Evolutionary conservation across 2,113 vertebrate genomes (phyloP).

Genomic region (Aphyosemion australe): DNA sequence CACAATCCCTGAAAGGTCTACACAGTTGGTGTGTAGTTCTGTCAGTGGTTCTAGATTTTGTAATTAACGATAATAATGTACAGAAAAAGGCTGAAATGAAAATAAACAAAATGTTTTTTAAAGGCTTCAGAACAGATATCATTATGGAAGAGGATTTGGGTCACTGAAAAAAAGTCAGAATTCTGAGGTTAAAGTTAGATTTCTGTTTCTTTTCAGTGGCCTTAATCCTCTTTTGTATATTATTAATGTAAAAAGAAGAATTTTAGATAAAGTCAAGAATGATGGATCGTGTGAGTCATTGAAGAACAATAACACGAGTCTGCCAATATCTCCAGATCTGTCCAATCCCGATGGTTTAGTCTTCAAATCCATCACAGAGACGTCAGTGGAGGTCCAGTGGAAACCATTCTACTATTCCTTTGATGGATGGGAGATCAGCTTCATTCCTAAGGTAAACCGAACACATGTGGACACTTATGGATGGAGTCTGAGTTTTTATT

Average conservation of each 20-base stretch:
- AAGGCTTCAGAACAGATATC: too few relatives aligned
- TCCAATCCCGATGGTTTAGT: constrained; percentile 89
- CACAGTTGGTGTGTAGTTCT: too few relatives aligned
- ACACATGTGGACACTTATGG: background rate
- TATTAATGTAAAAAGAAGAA: background rate
- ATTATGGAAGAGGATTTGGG: too few relatives aligned
- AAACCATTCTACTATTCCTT: constrained; percentile 92
- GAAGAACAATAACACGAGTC: constrained; percentile 70
- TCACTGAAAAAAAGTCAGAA: too few relatives aligned
- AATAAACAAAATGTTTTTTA: too few relatives aligned
- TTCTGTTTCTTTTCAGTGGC: too few relatives aligned
- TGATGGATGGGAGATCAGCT: constrained; percentile 99
- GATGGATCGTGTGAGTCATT: constrained; percentile 51
- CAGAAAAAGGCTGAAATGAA: too few relatives aligned
- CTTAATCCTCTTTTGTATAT: too few relatives aligned
- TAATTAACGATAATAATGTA: too few relatives aligned
- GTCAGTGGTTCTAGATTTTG: too few relatives aligned
- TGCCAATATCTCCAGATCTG: constrained; percentile 83
- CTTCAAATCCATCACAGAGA: constrained; percentile 96
- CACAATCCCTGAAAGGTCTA: too few relatives aligned
- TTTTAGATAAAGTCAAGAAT: constrained; percentile 53
- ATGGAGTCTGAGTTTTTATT: background rate
- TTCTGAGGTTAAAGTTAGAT: too few relatives aligned
- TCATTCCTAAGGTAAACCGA: constrained; percentile 92
- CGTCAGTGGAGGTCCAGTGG: constrained; percentile 95